Percentiles rank a stretch among this genome's conserved stretches.
Conservation (phyloP, 2,888 invertebrate genomes). For the Rhodophaea formosa region DNA sequence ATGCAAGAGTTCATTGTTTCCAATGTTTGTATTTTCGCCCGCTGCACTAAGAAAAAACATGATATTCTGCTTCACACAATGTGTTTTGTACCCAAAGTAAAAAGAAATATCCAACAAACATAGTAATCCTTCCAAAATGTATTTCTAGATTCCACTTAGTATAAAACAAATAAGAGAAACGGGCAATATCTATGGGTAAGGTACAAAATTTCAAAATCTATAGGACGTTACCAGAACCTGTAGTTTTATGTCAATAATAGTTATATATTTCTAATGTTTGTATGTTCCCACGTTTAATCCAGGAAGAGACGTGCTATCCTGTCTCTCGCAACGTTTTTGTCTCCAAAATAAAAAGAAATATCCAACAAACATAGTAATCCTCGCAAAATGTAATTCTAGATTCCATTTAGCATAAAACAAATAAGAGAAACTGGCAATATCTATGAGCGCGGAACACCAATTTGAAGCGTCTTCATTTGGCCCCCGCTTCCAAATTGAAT, state of each 20-base stretch:
- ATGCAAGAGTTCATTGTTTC: too few species aligned
- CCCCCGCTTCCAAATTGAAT: slow-evolving; percentile 49
- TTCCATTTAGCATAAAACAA: slow-evolving; percentile 8
- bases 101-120: background rate
- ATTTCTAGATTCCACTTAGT: slow-evolving; percentile 1
- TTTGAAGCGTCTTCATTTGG: slow-evolving; percentile 47
- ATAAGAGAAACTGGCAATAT: slow-evolving; percentile 14
- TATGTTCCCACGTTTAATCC: too few species aligned
- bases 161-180: slow-evolving; percentile 10
- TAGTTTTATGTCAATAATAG: too few species aligned
- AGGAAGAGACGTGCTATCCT: too few species aligned
- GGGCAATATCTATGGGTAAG: slow-evolving; percentile 14
- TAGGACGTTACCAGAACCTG: too few species aligned
- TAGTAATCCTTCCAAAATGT: background rate
- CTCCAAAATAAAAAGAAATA: background rate
- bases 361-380: background rate
- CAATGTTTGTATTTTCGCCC: too few species aligned
- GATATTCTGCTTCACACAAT: too few species aligned
- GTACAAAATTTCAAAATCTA: background rate
- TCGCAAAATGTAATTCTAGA: background rate
- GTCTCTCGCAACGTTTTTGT: background rate
- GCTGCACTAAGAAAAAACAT: too few species aligned
- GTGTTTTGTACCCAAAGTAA: background rate
- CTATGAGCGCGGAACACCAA: slow-evolving; percentile 15
- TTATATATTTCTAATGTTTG: too few species aligned